A percentile compares a stretch with the other conserved stretches of the same genome.
Evolutionary conservation across 2,797 vertebrate genomes (phyloP).

Genomic region (Etheostoma perlongum): DNA sequence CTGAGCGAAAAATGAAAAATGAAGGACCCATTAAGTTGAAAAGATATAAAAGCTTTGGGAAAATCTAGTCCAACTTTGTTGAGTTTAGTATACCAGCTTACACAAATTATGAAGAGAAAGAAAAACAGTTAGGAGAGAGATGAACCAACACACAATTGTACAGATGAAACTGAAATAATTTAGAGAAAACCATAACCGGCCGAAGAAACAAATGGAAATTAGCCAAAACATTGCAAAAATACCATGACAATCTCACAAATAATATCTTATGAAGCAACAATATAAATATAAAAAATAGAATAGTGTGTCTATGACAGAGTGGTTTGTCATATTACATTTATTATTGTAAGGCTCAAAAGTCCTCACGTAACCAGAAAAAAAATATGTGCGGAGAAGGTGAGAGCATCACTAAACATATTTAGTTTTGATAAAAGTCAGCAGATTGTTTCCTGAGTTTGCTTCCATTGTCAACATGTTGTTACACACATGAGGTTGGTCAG

Average conservation of each 20-base stretch:
- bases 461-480: not conserved
- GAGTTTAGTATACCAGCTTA: not conserved
- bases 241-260: not conserved
- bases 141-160: not conserved
- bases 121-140: not conserved
- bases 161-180: not conserved
- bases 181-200: not conserved
- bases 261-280: not conserved
- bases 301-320: not conserved
- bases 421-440: not conserved
- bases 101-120: not conserved
- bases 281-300: too few species aligned
- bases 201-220: not conserved
- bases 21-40: not conserved
- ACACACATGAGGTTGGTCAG: not conserved
- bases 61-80: not conserved
- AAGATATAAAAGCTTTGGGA: not conserved
- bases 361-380: not conserved
- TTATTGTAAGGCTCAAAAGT: not conserved
- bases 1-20: not conserved
- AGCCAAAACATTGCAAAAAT: not conserved
- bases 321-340: not conserved
- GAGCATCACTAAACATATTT: not conserved
- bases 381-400: not conserved
- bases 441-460: not conserved